A percentile compares a stretch with the other conserved stretches of the same genome.
Conservation (phyloP, 2,797 vertebrate species). For the Neomorphus geoffroyi region DNA sequence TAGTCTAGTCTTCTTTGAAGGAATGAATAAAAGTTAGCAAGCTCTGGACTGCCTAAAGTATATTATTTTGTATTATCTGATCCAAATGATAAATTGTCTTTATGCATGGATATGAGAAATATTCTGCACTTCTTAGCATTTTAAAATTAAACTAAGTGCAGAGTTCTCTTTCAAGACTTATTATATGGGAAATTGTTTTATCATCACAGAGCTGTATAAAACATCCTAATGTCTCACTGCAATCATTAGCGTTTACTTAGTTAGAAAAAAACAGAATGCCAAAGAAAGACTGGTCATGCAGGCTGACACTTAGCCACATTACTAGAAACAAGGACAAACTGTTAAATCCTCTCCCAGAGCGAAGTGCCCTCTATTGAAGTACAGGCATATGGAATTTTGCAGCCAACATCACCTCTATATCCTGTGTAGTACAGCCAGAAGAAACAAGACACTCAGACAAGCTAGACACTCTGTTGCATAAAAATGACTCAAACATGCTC, state of each 20-base stretch:
- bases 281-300: neutral
- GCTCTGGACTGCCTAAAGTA: neutral
- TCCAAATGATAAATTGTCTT: neutral
- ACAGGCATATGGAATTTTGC: neutral
- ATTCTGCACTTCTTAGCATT: neutral
- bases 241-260: neutral
- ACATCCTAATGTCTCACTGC: neutral
- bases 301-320: neutral
- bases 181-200: neutral
- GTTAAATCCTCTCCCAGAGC: neutral
- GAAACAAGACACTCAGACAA: neutral
- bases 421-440: neutral
- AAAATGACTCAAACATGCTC: neutral
- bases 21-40: neutral
- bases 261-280: neutral
- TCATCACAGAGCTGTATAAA: neutral
- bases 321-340: neutral
- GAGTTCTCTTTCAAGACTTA: neutral
- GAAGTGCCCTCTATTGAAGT: neutral
- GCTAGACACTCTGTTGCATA: neutral
- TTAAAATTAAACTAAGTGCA: neutral
- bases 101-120: neutral
- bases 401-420: neutral
- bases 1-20: neutral
- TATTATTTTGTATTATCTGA: neutral